These are phyloP conservation scores for Phengaris arion DNA, from an alignment of 2,888 invertebrate species.

Conservation along the genomic window DNA sequence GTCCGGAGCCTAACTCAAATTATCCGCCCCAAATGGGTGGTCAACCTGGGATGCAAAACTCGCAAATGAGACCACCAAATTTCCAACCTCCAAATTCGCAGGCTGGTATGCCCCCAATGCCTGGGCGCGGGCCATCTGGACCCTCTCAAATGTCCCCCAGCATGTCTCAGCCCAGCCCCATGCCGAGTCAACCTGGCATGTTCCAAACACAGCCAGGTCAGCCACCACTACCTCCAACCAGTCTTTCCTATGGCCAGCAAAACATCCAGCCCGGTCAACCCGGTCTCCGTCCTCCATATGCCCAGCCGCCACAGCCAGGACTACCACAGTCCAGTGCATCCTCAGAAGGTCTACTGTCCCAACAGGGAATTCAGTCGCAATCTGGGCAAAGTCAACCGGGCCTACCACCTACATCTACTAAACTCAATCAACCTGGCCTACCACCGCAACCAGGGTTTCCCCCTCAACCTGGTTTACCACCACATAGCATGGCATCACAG, in stretches of 20 bases:
- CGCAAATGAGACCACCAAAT: slow-evolving; percentile 12
- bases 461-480: slow-evolving; percentile 42
- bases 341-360: slow-evolving; percentile 36
- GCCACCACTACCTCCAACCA: slow-evolving; percentile 34
- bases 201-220: slow-evolving; percentile 35
- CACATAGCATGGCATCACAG: slow-evolving; percentile 42
- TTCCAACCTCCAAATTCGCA: slow-evolving; percentile 34
- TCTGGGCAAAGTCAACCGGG: slow-evolving; percentile 37
- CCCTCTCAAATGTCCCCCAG: slow-evolving; percentile 6
- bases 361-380: slow-evolving; percentile 45
- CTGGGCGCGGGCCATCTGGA: neutral
- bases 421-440: slow-evolving; percentile 46
- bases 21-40: slow-evolving; percentile 41
- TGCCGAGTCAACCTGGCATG: slow-evolving; percentile 37
- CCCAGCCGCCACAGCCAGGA: slow-evolving; percentile 34
- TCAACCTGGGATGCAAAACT: slow-evolving; percentile 40
- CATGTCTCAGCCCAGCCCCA: slow-evolving; percentile 24
- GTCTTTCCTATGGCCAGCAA: slow-evolving; percentile 40
- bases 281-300: slow-evolving; percentile 30
- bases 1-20: slow-evolving; percentile 37
- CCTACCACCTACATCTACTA: slow-evolving; percentile 44
- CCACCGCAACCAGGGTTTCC: slow-evolving; percentile 44
- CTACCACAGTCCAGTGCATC: slow-evolving; percentile 34
- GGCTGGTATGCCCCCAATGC: slow-evolving; percentile 31
- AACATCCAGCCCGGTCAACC: slow-evolving; percentile 31